These are phyloP conservation scores for Drosophila bocki DNA, from an alignment of 1,140 invertebrate species.

Conservation along the genomic window DNA sequence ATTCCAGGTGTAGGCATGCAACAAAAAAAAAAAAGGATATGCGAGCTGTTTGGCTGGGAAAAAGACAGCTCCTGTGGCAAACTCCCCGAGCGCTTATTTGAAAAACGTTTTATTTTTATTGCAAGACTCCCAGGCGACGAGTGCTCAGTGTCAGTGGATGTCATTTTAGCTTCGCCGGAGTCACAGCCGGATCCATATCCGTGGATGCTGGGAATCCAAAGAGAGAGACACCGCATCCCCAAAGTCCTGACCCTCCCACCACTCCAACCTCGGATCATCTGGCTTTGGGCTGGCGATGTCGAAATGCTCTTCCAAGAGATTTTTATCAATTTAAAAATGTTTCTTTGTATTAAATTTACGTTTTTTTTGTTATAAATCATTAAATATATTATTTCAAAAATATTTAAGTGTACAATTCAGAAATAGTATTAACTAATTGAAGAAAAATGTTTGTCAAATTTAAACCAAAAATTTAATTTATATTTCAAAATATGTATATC, in stretches of 20 bases:
- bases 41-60: conserved; percentile 37
- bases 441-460: not conserved
- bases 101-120: conserved; percentile 83
- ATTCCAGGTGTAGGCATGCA: conserved; percentile 17
- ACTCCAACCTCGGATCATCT: conserved; percentile 5
- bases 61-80: conserved; percentile 26
- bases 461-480: not conserved
- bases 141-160: conserved; percentile 82
- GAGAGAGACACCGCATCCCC: conserved; percentile 31
- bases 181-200: conserved; percentile 16
- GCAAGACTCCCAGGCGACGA: conserved; percentile 70
- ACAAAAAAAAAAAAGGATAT: conserved; percentile 18
- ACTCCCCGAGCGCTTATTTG: conserved; percentile 75
- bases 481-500: too few relatives aligned
- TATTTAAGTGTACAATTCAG: not conserved
- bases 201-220: conserved; percentile 18
- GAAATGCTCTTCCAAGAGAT: not conserved
- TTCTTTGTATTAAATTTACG: not conserved
- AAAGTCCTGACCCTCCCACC: conserved; percentile 6
- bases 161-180: conserved; percentile 64
- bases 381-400: not conserved
- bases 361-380: not conserved
- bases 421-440: not conserved
- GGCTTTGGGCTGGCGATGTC: not conserved
- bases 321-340: not conserved